A percentile compares a stretch with the other conserved stretches of the same genome.
Conservation (phyloP, 2,888 invertebrate genomes). For the Chesias legatella region DNA sequence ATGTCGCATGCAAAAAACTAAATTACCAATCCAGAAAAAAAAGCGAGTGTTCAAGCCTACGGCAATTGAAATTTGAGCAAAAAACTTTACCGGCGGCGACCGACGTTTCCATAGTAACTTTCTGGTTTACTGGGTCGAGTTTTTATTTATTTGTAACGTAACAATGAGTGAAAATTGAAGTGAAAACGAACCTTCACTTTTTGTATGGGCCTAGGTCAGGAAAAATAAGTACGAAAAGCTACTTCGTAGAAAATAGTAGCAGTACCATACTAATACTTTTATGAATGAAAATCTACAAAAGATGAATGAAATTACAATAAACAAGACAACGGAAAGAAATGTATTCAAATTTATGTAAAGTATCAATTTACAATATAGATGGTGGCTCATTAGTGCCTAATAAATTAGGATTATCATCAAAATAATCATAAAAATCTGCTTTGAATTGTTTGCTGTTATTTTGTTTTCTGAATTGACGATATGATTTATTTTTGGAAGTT, state of each 20-base stretch:
- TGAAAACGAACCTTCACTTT: constrained; percentile 59
- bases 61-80: constrained; percentile 48
- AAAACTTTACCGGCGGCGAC: constrained; percentile 48
- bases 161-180: constrained; percentile 54
- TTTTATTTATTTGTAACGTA: constrained; percentile 49
- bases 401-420: constrained; percentile 34
- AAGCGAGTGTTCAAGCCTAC: constrained; percentile 20
- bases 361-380: constrained; percentile 31
- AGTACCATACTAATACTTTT: no score
- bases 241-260: no score
- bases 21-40: constrained; percentile 19
- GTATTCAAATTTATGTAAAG: constrained; percentile 46
- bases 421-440: constrained; percentile 20
- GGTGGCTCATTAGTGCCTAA: constrained; percentile 33
- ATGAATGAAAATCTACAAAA: neutral
- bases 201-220: constrained; percentile 9
- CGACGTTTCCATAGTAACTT: constrained; percentile 44
- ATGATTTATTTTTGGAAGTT: constrained; percentile 13
- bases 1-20: constrained; percentile 5
- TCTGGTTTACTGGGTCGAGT: constrained; percentile 70
- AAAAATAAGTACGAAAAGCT: constrained; percentile 7
- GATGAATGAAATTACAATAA: constrained; percentile 20
- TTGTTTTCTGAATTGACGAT: constrained; percentile 16
- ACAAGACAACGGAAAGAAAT: constrained; percentile 25
- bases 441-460: constrained; percentile 23